phyloP scores from a whole-genome alignment of 2,888 invertebrate genomes.

The Drosophila mercatorum region DNA sequence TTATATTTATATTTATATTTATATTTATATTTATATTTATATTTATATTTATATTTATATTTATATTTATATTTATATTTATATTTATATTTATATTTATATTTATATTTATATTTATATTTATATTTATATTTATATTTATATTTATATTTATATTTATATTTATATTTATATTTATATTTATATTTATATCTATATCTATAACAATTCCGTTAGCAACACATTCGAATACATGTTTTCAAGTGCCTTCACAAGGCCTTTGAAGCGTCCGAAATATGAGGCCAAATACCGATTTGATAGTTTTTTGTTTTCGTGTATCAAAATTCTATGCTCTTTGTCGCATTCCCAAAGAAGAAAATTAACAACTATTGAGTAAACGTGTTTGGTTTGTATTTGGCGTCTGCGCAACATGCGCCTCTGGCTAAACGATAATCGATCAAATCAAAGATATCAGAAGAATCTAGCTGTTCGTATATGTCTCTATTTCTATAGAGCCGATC shows the following conservation, averaged over 20 bases:
- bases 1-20: too few species aligned
- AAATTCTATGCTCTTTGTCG: not conserved
- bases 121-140: too few species aligned
- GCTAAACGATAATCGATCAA: not conserved
- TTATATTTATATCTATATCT: too few species aligned
- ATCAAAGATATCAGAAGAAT: constrained; percentile 5
- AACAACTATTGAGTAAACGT: constrained; percentile 44
- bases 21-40: too few species aligned
- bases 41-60: too few species aligned
- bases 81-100: too few species aligned
- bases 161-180: too few species aligned
- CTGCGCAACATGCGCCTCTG: not conserved
- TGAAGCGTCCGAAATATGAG: not conserved
- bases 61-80: too few species aligned
- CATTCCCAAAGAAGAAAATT: constrained; percentile 22
- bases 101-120: too few species aligned
- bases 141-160: too few species aligned
- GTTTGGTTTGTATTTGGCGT: constrained; percentile 29
- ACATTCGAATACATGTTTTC: not conserved
- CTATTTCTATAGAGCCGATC: not conserved
- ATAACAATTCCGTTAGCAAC: not conserved
- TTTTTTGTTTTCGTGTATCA: not conserved
- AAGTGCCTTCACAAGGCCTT: not conserved
- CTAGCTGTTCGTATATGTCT: not conserved
- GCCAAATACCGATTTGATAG: not conserved